phyloP scores from a whole-genome alignment of 2,797 vertebrate genomes.

The Leucoraja ocellata region DNA sequence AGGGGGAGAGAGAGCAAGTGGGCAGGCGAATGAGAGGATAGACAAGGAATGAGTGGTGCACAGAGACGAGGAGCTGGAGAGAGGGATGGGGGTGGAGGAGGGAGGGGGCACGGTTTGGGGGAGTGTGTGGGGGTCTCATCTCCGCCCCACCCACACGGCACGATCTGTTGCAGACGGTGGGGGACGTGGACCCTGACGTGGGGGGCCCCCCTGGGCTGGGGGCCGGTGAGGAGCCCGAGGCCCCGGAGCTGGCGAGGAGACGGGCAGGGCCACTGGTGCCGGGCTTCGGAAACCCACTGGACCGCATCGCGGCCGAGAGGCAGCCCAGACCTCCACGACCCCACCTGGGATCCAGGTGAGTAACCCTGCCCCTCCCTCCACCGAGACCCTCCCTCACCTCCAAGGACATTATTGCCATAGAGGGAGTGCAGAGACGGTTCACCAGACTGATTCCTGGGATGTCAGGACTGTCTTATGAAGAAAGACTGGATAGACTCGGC shows the following conservation, averaged over 20 bases:
- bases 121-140: not conserved
- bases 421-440: no score
- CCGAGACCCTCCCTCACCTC: not conserved
- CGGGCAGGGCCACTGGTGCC: not conserved
- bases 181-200: accelerated
- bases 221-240: not conserved
- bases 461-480: no score
- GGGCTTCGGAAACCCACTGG: not conserved
- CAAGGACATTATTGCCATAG: no score
- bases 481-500: no score
- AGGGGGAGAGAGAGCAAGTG: not conserved
- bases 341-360: not conserved
- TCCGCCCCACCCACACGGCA: no score
- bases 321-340: not conserved
- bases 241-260: not conserved
- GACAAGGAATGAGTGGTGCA: no score
- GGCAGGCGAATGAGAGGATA: not conserved
- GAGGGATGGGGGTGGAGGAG: not conserved
- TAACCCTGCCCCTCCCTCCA: not conserved
- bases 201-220: no score
- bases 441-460: no score
- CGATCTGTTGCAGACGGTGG: not conserved
- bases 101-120: not conserved
- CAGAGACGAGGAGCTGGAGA: not conserved
- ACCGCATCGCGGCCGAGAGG: not conserved